phyloP scores from a whole-genome alignment of 2,888 invertebrate genomes.

The Arge pagana region DNA sequence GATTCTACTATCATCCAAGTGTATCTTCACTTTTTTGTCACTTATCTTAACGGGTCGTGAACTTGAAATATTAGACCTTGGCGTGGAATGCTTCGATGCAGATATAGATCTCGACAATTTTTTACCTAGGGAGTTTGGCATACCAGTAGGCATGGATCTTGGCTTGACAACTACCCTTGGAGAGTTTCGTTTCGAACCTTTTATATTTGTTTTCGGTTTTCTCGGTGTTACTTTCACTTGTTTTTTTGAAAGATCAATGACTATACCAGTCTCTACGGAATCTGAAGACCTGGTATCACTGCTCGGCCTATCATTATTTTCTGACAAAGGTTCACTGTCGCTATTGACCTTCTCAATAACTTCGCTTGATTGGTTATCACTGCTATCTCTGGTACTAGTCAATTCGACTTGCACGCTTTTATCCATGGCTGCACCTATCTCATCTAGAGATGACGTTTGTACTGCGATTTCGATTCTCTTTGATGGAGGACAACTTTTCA shows the following conservation, averaged over 20 bases:
- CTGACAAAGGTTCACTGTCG: constrained; percentile 30
- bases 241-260: constrained; percentile 43
- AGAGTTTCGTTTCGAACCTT: constrained; percentile 27
- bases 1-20: constrained; percentile 27
- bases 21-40: constrained; percentile 26
- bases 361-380: not conserved
- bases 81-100: constrained; percentile 34
- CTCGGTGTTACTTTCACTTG: constrained; percentile 44
- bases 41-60: constrained; percentile 6
- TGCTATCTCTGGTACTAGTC: constrained; percentile 10
- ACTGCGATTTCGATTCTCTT: constrained; percentile 42
- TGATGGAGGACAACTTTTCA: constrained; percentile 24
- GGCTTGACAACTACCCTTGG: constrained; percentile 33
- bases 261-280: constrained; percentile 34
- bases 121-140: constrained; percentile 36
- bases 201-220: constrained; percentile 27
- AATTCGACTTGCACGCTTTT: constrained; percentile 40
- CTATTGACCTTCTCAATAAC: no score
- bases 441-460: constrained; percentile 35
- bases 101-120: constrained; percentile 38
- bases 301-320: not conserved
- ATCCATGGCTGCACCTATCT: constrained; percentile 32
- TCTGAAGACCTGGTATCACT: constrained; percentile 32
- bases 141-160: constrained; percentile 36
- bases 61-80: constrained; percentile 29